Conservation (phyloP, 1,140 invertebrate species). For the Venturia canescens region DNA sequence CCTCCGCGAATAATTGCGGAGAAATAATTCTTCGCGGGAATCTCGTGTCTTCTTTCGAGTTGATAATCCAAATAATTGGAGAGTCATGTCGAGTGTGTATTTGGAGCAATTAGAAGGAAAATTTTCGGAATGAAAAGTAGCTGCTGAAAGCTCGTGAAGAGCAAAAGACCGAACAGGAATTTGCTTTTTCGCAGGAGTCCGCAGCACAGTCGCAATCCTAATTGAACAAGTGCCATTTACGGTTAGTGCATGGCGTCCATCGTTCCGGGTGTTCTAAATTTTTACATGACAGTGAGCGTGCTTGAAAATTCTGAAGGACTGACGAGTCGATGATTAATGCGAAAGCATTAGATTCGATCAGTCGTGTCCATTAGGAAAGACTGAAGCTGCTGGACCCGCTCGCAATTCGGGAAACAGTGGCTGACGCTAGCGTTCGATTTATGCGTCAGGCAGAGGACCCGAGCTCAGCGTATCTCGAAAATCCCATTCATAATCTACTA, state of each 20-base stretch:
- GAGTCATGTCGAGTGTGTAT: too few relatives aligned
- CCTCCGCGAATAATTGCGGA: background rate
- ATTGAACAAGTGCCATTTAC: background rate
- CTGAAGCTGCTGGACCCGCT: constrained; percentile 8
- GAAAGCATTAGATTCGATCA: constrained; percentile 44
- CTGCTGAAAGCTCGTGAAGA: too few relatives aligned
- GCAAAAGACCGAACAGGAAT: too few relatives aligned
- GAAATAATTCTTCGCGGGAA: background rate
- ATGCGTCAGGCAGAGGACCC: constrained; percentile 46
- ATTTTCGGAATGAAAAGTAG: too few relatives aligned
- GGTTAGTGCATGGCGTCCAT: too few relatives aligned
- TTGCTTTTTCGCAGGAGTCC: too few relatives aligned
- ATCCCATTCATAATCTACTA: constrained; percentile 64
- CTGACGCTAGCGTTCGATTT: constrained; percentile 59
- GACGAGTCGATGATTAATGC: constrained; percentile 55
- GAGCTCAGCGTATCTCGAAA: constrained; percentile 50
- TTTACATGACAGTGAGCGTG: background rate
- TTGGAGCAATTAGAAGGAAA: too few relatives aligned
- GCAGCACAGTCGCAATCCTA: too few relatives aligned
- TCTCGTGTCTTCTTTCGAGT: background rate
- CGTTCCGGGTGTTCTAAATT: too few relatives aligned
- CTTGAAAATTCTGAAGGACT: constrained; percentile 2
- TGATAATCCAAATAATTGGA: background rate
- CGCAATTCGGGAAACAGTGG: constrained; percentile 44
- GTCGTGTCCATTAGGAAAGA: background rate